phyloP scores from a whole-genome alignment of 2,797 vertebrate species.

The Paedocypris micromegethes region DNA sequence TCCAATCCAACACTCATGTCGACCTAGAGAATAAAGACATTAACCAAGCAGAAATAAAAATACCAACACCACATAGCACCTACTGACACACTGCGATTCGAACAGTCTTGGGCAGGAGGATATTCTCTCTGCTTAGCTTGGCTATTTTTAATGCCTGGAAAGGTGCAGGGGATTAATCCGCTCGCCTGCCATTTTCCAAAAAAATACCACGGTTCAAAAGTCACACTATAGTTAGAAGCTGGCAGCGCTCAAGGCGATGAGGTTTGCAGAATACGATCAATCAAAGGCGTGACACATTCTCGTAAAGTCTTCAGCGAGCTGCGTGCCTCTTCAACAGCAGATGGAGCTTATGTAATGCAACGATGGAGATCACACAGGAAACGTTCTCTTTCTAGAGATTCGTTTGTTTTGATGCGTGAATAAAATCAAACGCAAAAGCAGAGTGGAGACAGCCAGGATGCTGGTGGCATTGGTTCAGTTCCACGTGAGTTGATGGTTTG shows the following conservation, averaged over 20 bases:
- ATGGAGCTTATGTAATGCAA: too few relatives aligned
- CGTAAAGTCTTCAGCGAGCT: background rate
- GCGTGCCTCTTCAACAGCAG: too few relatives aligned
- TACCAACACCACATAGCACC: background rate
- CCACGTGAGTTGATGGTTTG: slow-evolving; percentile 8
- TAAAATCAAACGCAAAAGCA: too few relatives aligned
- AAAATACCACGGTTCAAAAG: slow-evolving; percentile 31
- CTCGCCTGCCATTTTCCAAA: slow-evolving; percentile 30
- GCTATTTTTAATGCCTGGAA: slow-evolving; percentile 45
- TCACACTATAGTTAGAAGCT: slow-evolving; percentile 45
- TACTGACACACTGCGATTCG: background rate
- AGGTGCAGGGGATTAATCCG: slow-evolving; percentile 42
- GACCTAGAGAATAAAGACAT: background rate
- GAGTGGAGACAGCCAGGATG: too few relatives aligned
- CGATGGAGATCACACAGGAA: too few relatives aligned
- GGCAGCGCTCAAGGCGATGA: slow-evolving; percentile 12
- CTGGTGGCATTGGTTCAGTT: too few relatives aligned
- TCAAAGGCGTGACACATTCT: slow-evolving; percentile 3
- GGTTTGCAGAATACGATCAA: slow-evolving; percentile 21
- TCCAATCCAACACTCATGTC: background rate
- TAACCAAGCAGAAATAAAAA: slow-evolving; percentile 12
- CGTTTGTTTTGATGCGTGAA: too few relatives aligned
- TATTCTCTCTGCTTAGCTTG: slow-evolving; percentile 23
- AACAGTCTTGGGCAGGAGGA: slow-evolving; percentile 9
- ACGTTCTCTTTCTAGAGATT: too few relatives aligned